Evolutionary conservation across 1,140 invertebrate genomes (phyloP), one percentile per base, ranked within the genome.

Genomic region (Oedothorax gibbosus): DNA sequence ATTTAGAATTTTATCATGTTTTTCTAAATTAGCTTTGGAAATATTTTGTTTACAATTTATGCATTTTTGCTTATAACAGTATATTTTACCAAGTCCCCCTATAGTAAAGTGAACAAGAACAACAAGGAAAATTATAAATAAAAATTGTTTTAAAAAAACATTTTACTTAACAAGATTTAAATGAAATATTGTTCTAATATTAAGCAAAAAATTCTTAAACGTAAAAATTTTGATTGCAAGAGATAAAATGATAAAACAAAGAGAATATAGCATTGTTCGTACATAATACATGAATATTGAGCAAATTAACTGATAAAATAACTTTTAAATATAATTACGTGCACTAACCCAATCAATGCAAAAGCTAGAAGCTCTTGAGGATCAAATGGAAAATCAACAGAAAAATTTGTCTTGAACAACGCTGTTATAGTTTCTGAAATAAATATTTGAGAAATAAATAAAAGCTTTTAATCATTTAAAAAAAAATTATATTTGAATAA

Each of bases 331-430:
- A 35, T 50, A 49, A n/a, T 21, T 2, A 81, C 2, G 11, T 10
- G 20, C 10, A 90, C 91, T 93, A 91, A 97, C 96, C 98, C 98
- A 85, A 99, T 96, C 0, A 98, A 88, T 3, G 96, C 95, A 90
- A 98, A 99, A 0, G 98, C 95, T 69, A 99, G 94, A n/a, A 99
- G 92, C 91, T 99, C 98, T 90, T 98, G 95, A 11, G 97, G 96
- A 92, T 99, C 98, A 91, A 99, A 99, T 0, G 98, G 97, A 90
- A 98, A 98, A 88, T 99, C 97, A 92, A 96, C 95, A 8, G 96
- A 95, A 88, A 99, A 96, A 90, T 94, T 95, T 2, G 98, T 99
- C 82, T 95, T 95, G 90, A 99, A 99, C 87, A 99, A 93, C 0
- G 98, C 97, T n/a, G 97, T 97, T 3, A 99, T 95, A 0, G 97